These are phyloP conservation scores for Guaruba guarouba DNA, from an alignment of 2,113 vertebrate genomes.

Conservation along the genomic window DNA sequence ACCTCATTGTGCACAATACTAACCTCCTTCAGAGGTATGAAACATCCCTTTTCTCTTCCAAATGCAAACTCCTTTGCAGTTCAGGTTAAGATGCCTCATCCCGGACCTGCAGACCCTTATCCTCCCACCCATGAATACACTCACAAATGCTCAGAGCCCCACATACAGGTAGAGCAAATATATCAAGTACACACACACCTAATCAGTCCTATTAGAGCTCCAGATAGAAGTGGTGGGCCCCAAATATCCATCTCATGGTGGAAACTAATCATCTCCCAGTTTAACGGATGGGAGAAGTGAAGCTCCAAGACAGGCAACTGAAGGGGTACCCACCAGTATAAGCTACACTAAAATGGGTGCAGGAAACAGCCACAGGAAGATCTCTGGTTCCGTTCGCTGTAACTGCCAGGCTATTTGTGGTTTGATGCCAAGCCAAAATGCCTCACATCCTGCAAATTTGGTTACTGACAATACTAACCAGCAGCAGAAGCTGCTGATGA, in stretches of 20 bases:
- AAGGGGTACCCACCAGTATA: not conserved
- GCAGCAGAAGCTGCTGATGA: not conserved
- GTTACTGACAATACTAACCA: not conserved
- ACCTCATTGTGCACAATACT: too few species aligned
- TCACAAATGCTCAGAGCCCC: not conserved
- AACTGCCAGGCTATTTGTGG: not conserved
- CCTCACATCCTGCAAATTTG: not conserved
- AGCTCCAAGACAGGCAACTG: not conserved
- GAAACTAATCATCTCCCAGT: not conserved
- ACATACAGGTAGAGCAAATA: not conserved
- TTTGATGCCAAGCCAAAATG: not conserved
- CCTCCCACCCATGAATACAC: not conserved
- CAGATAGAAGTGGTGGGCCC: not conserved
- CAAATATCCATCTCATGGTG: not conserved
- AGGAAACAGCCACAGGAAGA: not conserved
- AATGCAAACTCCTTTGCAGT: too few species aligned
- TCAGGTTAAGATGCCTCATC: not conserved
- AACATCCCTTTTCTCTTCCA: not conserved
- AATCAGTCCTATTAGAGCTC: not conserved
- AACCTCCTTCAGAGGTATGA: not conserved
- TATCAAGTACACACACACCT: accelerated
- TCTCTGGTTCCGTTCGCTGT: not conserved
- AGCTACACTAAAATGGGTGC: not conserved
- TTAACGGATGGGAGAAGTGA: not conserved
- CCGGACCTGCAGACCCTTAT: not conserved